A percentile compares a stretch with the other conserved stretches of the same genome.
phyloP scores from a whole-genome alignment of 2,888 invertebrate genomes.

The Harpalus rufipes region DNA sequence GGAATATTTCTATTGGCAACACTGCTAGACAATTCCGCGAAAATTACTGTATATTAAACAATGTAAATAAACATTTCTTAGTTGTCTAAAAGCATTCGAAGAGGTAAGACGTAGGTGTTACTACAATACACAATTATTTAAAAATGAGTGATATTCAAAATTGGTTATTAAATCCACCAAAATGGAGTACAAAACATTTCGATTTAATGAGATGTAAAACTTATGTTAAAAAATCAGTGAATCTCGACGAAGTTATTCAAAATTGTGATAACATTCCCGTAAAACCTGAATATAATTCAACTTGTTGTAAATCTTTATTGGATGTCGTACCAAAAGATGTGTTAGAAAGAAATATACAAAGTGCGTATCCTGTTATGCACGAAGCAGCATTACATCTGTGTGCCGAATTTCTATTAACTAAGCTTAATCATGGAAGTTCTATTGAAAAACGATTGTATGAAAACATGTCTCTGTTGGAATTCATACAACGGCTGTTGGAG shows the following conservation, averaged over 20 bases:
- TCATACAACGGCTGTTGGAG: slow-evolving; percentile 80
- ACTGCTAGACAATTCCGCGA: too few relatives aligned
- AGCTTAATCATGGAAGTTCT: slow-evolving; percentile 75
- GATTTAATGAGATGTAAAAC: background rate
- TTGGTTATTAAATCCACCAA: slow-evolving; percentile 60
- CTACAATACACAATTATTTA: background rate
- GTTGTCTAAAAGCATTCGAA: background rate
- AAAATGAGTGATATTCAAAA: slow-evolving; percentile 10
- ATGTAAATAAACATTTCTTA: background rate
- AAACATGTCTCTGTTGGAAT: slow-evolving; percentile 79
- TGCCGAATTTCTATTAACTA: slow-evolving; percentile 83
- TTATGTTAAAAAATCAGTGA: slow-evolving; percentile 10
- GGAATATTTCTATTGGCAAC: too few relatives aligned
- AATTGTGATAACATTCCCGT: slow-evolving; percentile 75
- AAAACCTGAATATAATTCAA: slow-evolving; percentile 75
- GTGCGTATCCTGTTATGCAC: slow-evolving; percentile 85
- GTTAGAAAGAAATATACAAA: slow-evolving; percentile 77
- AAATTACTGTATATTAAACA: background rate
- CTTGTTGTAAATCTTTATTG: slow-evolving; percentile 72
- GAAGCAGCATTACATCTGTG: slow-evolving; percentile 82
- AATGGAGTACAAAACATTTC: slow-evolving; percentile 58
- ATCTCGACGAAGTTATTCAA: slow-evolving; percentile 72
- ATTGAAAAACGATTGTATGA: slow-evolving; percentile 74
- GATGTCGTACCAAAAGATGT: slow-evolving; percentile 67
- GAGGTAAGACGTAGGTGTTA: too few relatives aligned